Percentiles rank a stretch among this genome's conserved stretches.
phyloP scores from a whole-genome alignment of 2,113 vertebrate genomes.

The Chloroceryle aenea region DNA sequence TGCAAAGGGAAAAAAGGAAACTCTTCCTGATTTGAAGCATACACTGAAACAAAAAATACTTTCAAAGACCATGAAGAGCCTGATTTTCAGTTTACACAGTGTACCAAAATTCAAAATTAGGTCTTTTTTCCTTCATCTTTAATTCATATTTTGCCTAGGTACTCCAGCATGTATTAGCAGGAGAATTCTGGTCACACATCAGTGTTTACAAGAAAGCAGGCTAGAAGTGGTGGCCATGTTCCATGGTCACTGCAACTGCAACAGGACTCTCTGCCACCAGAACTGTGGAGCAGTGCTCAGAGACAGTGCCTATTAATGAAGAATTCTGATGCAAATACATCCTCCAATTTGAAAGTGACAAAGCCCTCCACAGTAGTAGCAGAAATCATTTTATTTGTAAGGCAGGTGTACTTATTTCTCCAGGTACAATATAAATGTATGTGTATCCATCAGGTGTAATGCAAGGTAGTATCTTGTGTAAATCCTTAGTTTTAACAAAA shows the following conservation, averaged over 20 bases:
- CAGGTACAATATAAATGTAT: neutral
- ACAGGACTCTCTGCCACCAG: neutral
- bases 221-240: neutral
- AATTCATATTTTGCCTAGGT: neutral
- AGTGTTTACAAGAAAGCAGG: neutral
- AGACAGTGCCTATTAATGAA: neutral
- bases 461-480: neutral
- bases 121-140: neutral
- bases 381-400: neutral
- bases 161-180: neutral
- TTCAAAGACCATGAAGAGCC: conserved; percentile 28
- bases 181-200: neutral
- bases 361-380: neutral
- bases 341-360: neutral
- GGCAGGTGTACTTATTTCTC: neutral
- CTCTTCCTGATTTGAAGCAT: conserved; percentile 59
- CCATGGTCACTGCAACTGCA: neutral
- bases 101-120: neutral
- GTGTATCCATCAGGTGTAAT: neutral
- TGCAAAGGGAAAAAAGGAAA: neutral
- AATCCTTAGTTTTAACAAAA: neutral
- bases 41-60: conserved; percentile 49
- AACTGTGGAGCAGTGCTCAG: neutral
- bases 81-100: conserved; percentile 26
- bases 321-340: neutral